Conservation (phyloP, 92 coral and sea anemone genomes). For the Siderastrea radians region DNA sequence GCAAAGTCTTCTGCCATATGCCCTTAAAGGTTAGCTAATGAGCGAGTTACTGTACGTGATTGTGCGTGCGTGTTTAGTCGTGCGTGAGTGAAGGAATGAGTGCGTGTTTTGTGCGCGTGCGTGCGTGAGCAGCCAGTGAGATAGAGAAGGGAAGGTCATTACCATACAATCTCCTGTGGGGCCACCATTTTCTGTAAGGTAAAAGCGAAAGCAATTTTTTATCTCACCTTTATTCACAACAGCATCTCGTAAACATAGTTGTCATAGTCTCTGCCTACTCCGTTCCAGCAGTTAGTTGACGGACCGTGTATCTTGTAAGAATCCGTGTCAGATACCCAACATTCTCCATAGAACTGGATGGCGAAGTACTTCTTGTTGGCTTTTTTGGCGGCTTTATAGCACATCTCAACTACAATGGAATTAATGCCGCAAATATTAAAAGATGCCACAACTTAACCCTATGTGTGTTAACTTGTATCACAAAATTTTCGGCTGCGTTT, state of each 20-base stretch:
- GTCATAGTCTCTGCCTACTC: conserved; percentile 82
- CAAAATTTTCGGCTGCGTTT: background rate
- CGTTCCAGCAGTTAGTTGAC: conserved; percentile 80
- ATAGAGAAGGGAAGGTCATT: no score
- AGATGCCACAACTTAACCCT: no score
- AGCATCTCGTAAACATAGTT: conserved; percentile 82
- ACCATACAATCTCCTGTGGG: no score
- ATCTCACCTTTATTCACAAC: conserved; percentile 37
- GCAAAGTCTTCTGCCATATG: no score
- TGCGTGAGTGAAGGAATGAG: no score
- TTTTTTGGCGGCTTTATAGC: conserved; percentile 81
- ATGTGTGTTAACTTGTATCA: background rate
- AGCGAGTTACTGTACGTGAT: no score
- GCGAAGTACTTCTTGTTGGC: conserved; percentile 82
- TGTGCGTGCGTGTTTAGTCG: no score
- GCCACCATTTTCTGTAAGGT: no score
- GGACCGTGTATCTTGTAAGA: conserved; percentile 74
- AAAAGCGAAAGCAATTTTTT: background rate
- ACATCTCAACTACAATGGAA: conserved; percentile 64
- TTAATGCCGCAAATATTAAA: background rate
- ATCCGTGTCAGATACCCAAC: conserved; percentile 83
- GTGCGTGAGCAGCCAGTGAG: no score
- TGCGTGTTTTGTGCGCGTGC: no score
- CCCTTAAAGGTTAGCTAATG: no score
- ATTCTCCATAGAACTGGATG: conserved; percentile 94